Base-by-base conservation (phyloP, 2,888 invertebrate genomes). In the Epiblema foenella region DNA sequence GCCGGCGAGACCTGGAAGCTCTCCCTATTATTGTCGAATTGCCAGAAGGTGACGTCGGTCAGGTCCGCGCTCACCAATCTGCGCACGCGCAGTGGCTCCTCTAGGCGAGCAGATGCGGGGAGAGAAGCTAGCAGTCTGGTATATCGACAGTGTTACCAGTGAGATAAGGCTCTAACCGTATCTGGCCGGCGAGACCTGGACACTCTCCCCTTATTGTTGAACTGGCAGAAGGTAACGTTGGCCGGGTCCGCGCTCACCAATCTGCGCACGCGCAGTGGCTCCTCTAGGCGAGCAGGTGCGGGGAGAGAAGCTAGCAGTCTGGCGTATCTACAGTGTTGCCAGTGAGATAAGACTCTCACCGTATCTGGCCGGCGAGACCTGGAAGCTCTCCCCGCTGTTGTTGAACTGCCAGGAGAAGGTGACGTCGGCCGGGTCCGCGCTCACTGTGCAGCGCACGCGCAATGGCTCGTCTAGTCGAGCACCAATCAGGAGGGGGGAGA, bases 1-100 rank as follows among this genome's bases (percentile, higher is more conserved):
- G 92, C 96, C 0, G 97, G 96, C 0, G 96, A 95, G 15, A 97
- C 96, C 84, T 97, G 97, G 81, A 97, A 97, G 84, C 96, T 97
- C 85, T 97, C 97, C 97, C 97, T 97, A 79, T 97, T 97, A 87
- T 97, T 97, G 85, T 97, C 98, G 90, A 98, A 97, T 85, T 97
- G 97, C 85, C 97, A 95, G 89, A 98, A 98, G 76, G 95, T 95
- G 75, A 98, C 96, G 83, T 97, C 96, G 73, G 95, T 95, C 0
- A 98, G 98, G 87, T 98, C n/a, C n/a, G n/a, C 97, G 79, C 96
- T 96, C 69, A 98, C 97, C 72, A 97, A 96, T 89, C 98, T 98
- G 37, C 96, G 95, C 69, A 97, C 96, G 76, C 95, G 95, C 74
- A 97, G 94, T 0, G 96, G 95, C 85, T 98, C 98, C 88, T 97